Evolutionary conservation across 2,888 invertebrate species (phyloP), one percentile per base, ranked within the genome.

Genomic region (Chrysolina americana): DNA sequence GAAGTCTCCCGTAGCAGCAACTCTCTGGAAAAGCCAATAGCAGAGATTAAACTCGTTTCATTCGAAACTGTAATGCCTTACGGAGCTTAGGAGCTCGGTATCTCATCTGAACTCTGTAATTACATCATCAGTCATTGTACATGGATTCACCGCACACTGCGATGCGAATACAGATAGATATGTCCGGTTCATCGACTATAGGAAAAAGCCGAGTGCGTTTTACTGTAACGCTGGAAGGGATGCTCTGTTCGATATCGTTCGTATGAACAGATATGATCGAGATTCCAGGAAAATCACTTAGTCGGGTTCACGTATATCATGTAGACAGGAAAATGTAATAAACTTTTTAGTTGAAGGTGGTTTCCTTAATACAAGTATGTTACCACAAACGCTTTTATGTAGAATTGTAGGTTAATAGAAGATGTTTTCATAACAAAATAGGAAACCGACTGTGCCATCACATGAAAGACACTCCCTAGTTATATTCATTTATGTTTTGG

Each of bases 41-140:
- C 6, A 0, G 53, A 53, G 53, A 53, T 53, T 53, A 53, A 21
- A 53, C 19, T 53, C 36, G 36, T 36, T 36, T 36, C 36, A 36
- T 36, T 36, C 53, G 53, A 53, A 53, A 53, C 17, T 8, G 11
- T 17, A 53, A 21, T 11, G 10, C 53, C 53, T 9, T 19, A 10
- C 53, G 53, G 53, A 21, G 53, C 53, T 53, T 17, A 53, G 11
- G 53, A 19, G 53, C 21, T 53, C 53, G 10, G 19, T 21, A 21
- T 53, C 53, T 53, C 53, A 17, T 53, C 53, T 53, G 11, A 53
- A 53, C 53, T 53, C 21, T 53, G 53, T 53, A 53, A 53, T 53
- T 53, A 53, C 53, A 53, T 53, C 53, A 53, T 53, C 21, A 53
- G 53, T 53, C 53, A 53, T 53, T 53, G 53, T 53, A 53, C 19